A percentile compares a stretch with the other conserved stretches of the same genome.
Evolutionary conservation across 2,113 vertebrate genomes (phyloP).

Genomic region (Bucco capensis): DNA sequence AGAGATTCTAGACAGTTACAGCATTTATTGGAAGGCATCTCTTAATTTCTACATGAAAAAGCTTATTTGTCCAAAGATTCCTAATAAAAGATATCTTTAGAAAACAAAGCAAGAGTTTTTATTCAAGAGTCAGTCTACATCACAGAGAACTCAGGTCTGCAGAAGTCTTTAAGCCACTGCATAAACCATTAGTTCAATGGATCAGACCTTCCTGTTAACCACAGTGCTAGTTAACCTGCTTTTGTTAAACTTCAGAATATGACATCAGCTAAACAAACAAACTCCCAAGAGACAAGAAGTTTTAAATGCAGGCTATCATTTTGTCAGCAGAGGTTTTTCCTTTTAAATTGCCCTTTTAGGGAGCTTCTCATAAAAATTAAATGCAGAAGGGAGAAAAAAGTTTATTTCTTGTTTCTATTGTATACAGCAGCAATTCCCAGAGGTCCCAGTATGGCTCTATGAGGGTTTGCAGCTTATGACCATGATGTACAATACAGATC

Average conservation of each 20-base stretch:
- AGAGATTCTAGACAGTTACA: neutral
- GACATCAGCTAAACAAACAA: neutral
- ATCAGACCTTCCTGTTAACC: neutral
- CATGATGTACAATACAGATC: neutral
- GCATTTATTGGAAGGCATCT: neutral
- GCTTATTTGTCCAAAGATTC: neutral
- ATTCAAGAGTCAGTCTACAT: neutral
- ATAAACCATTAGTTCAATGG: neutral
- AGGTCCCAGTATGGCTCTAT: neutral
- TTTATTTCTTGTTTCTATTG: neutral
- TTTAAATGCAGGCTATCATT: neutral
- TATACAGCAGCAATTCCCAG: neutral
- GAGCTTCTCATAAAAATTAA: neutral
- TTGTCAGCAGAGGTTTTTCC: neutral
- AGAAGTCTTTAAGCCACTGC: neutral
- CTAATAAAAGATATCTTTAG: neutral
- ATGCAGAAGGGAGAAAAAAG: neutral
- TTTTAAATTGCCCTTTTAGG: neutral
- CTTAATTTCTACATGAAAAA: neutral
- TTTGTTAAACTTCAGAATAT: neutral
- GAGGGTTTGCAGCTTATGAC: neutral
- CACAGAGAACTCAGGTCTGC: neutral
- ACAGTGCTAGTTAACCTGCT: neutral
- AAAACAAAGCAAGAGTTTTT: neutral
- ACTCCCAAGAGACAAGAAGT: neutral